Evolutionary conservation across 2,888 invertebrate species (phyloP).

Genomic region (Dorcus parallelipipedus): DNA sequence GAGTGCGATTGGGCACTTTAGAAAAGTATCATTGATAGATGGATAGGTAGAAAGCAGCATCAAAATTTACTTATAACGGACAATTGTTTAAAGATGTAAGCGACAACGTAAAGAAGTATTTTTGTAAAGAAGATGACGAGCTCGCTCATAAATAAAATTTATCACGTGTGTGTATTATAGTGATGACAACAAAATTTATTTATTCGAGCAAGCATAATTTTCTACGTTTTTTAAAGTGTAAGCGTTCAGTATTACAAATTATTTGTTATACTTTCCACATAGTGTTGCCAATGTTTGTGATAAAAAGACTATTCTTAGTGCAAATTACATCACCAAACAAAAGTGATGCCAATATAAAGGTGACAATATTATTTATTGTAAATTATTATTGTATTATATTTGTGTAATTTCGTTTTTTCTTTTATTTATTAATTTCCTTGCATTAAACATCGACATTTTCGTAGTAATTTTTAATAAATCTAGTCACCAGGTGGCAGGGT

Average conservation of each 20-base stretch:
- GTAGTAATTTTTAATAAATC: neutral
- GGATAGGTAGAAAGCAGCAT: no score
- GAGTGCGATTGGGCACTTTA: conserved; percentile 5
- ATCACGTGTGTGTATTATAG: neutral
- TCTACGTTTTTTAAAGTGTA: neutral
- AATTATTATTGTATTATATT: conserved; percentile 34
- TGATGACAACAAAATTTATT: neutral
- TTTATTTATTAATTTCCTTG: neutral
- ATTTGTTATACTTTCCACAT: conserved; percentile 10
- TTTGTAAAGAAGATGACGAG: neutral
- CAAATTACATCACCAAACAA: conserved; percentile 32
- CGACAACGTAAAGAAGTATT: neutral
- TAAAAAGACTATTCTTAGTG: conserved; percentile 33
- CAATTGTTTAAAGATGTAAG: no score
- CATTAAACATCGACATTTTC: neutral
- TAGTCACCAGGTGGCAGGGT: neutral
- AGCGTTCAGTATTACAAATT: conserved; percentile 12
- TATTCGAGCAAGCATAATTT: neutral
- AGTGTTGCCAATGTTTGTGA: conserved; percentile 47
- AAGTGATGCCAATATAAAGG: conserved; percentile 33
- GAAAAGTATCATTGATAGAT: neutral
- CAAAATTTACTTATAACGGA: no score
- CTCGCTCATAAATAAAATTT: neutral
- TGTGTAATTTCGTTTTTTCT: conserved; percentile 13
- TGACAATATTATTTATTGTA: conserved; percentile 41